Evolutionary conservation across 2,797 vertebrate genomes (phyloP).

Genomic region (Mallotus villosus): DNA sequence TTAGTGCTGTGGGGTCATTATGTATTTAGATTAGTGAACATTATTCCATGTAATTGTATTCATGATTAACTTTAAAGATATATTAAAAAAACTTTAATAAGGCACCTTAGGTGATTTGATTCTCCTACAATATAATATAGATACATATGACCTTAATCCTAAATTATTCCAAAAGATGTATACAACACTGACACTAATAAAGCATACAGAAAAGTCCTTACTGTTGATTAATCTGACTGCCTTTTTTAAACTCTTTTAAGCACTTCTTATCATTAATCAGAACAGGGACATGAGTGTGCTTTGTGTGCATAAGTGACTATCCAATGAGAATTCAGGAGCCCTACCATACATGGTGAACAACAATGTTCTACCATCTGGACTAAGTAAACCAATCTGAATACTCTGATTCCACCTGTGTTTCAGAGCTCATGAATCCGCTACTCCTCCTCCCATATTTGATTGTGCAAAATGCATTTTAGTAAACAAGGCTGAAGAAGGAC

Average conservation of each 20-base stretch:
- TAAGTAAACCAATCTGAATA: background rate
- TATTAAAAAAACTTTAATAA: no score
- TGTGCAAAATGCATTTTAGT: background rate
- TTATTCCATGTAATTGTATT: no score
- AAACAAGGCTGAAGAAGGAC: background rate
- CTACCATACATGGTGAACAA: background rate
- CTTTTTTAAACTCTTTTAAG: no score
- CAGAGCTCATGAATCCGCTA: background rate
- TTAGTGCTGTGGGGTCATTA: no score
- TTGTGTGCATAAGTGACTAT: background rate
- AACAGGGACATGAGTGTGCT: constrained; percentile 14
- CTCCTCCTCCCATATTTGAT: background rate
- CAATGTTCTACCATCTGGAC: background rate
- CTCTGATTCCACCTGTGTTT: background rate
- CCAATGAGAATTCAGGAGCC: constrained; percentile 8
- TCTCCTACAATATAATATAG: no score
- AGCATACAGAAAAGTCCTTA: no score
- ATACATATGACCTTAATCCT: no score
- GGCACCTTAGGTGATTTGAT: no score
- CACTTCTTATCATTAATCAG: constrained; percentile 23
- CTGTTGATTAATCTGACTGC: background rate
- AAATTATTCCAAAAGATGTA: no score
- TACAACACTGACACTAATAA: no score
- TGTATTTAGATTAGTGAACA: no score
- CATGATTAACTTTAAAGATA: no score